phyloP scores from a whole-genome alignment of 1,140 invertebrate species.

The Anastatus disparis region DNA sequence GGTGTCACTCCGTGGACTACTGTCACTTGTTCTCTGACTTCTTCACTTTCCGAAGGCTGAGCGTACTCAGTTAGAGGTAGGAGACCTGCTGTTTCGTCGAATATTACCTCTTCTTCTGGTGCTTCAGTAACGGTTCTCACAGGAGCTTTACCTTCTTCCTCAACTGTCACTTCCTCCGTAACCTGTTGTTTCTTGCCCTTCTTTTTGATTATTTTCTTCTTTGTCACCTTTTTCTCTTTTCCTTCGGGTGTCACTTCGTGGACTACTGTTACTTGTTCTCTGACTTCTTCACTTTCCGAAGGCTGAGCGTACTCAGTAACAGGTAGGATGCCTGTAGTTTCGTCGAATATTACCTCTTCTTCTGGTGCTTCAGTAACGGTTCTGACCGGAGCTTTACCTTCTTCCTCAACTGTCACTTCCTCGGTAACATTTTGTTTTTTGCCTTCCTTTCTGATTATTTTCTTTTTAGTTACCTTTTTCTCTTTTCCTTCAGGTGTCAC shows the following conservation, averaged over 20 bases:
- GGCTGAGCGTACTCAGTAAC: slow-evolving; percentile 25
- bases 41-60: slow-evolving; percentile 27
- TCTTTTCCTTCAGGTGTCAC: neutral
- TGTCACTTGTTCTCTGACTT: slow-evolving; percentile 21
- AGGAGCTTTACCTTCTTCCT: slow-evolving; percentile 51
- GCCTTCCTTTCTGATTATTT: slow-evolving; percentile 52
- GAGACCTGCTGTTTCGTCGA: slow-evolving; percentile 34
- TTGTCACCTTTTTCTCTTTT: slow-evolving; percentile 41
- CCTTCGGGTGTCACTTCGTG: slow-evolving; percentile 30
- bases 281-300: neutral
- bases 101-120: slow-evolving; percentile 43
- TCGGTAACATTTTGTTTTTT: slow-evolving; percentile 63
- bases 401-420: slow-evolving; percentile 65
- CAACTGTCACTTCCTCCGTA: slow-evolving; percentile 64
- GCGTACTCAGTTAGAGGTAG: neutral
- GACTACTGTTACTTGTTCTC: neutral
- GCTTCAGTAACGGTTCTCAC: slow-evolving; percentile 39
- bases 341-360: slow-evolving; percentile 35
- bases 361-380: slow-evolving; percentile 44
- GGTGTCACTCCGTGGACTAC: slow-evolving; percentile 18
- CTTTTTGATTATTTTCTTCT: slow-evolving; percentile 54
- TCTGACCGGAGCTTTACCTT: slow-evolving; percentile 59
- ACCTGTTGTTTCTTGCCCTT: slow-evolving; percentile 57
- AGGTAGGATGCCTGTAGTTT: neutral
- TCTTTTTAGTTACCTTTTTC: slow-evolving; percentile 42